These are phyloP conservation scores for Hofmannophila pseudospretella DNA, from an alignment of 2,888 invertebrate species.

Conservation along the genomic window DNA sequence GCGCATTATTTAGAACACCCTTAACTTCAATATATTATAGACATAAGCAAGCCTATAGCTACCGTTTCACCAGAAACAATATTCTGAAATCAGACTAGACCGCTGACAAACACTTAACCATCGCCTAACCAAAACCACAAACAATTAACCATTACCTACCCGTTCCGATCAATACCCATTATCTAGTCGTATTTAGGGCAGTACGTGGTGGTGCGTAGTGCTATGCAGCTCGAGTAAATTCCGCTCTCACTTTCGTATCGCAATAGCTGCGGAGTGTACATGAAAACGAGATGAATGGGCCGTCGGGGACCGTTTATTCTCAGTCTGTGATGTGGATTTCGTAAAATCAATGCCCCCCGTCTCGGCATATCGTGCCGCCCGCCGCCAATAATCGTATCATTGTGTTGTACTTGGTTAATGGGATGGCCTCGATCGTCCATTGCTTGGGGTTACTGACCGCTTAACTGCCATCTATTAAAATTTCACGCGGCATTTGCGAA, in stretches of 20 bases:
- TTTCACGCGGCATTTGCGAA: slow-evolving; percentile 44
- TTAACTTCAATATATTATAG: too few relatives aligned
- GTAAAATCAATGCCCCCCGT: slow-evolving; percentile 70
- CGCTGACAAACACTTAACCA: too few relatives aligned
- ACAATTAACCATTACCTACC: neutral
- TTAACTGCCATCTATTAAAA: slow-evolving; percentile 52
- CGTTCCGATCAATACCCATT: neutral
- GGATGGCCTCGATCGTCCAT: slow-evolving; percentile 46
- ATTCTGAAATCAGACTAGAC: too few relatives aligned
- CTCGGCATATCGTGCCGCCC: slow-evolving; percentile 41
- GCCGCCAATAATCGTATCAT: slow-evolving; percentile 63
- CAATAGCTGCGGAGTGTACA: slow-evolving; percentile 66
- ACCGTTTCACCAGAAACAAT: too few relatives aligned
- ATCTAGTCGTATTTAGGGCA: slow-evolving; percentile 38
- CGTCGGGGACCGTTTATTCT: slow-evolving; percentile 68
- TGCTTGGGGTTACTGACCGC: slow-evolving; percentile 49
- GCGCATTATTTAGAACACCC: too few relatives aligned
- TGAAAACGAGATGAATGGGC: slow-evolving; percentile 76
- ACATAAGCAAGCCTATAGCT: too few relatives aligned
- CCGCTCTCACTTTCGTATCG: slow-evolving; percentile 75
- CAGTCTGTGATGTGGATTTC: slow-evolving; percentile 69
- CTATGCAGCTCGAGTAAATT: slow-evolving; percentile 59
- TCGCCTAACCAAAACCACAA: neutral
- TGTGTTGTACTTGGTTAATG: slow-evolving; percentile 60
- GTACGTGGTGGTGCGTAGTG: slow-evolving; percentile 56